Evolutionary conservation across 2,797 vertebrate genomes (phyloP).

Genomic region (Cynodonichthys magdalenae): DNA sequence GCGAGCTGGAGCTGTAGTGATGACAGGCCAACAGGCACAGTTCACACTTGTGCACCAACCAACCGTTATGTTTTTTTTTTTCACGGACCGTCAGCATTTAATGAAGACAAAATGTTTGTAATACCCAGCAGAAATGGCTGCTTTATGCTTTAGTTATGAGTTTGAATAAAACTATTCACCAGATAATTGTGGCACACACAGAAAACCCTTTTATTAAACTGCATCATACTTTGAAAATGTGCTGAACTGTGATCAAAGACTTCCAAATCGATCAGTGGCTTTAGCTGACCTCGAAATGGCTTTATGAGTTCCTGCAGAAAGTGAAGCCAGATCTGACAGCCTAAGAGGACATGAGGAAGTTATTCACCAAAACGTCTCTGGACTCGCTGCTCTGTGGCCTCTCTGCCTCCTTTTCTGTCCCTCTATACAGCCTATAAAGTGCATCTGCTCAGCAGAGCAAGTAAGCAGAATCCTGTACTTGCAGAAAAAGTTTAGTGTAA

Average conservation of each 20-base stretch:
- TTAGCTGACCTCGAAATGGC: background rate
- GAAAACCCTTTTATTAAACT: background rate
- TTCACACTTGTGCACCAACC: constrained; percentile 42
- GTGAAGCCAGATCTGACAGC: constrained; percentile 32
- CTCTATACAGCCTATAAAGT: constrained; percentile 24
- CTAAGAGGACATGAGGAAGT: constrained; percentile 19
- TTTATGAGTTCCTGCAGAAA: constrained; percentile 35
- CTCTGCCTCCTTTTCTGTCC: constrained; percentile 48
- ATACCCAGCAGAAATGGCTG: background rate
- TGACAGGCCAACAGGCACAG: constrained; percentile 62
- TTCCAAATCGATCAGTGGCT: constrained; percentile 17
- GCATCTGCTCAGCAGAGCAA: constrained; percentile 9
- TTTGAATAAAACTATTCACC: background rate
- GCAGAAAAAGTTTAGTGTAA: constrained; percentile 18
- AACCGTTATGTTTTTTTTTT: constrained; percentile 6
- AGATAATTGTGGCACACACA: background rate
- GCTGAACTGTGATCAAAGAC: background rate
- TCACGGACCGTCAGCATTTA: constrained; percentile 28
- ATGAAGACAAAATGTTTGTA: constrained; percentile 2
- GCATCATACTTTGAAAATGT: background rate
- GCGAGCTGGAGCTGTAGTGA: constrained; percentile 56
- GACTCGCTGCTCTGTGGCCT: constrained; percentile 28
- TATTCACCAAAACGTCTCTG: constrained; percentile 17
- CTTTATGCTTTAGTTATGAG: background rate
- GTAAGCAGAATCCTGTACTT: background rate